These are phyloP conservation scores for Sapajus apella DNA, from an alignment of 2,113 vertebrate species.

Conservation along the genomic window DNA sequence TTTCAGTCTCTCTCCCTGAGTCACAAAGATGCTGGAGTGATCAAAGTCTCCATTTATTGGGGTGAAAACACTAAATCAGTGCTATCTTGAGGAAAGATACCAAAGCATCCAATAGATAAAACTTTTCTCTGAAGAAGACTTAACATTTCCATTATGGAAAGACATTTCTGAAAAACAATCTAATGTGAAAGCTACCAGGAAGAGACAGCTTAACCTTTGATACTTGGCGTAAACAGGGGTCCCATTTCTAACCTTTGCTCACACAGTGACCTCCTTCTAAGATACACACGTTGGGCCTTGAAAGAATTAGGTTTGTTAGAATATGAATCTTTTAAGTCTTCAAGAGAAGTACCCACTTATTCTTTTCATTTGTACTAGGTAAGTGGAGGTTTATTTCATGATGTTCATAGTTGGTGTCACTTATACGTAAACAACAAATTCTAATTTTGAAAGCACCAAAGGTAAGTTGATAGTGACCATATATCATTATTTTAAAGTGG, in stretches of 20 bases:
- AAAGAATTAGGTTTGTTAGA: neutral
- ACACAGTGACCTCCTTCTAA: neutral
- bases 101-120: neutral
- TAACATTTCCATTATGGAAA: neutral
- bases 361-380: neutral
- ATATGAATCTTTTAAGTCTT: neutral
- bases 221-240: neutral
- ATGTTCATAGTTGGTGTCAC: neutral
- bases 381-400: neutral
- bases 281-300: neutral
- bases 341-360: neutral
- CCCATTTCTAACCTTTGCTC: neutral
- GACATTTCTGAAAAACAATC: neutral
- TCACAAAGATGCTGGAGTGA: neutral
- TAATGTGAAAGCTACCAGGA: neutral
- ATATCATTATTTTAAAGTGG: neutral
- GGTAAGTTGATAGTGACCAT: neutral
- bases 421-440: neutral
- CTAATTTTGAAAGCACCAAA: constrained; percentile 23
- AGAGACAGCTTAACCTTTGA: neutral
- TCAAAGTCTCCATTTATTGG: neutral
- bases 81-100: neutral
- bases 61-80: neutral
- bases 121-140: neutral
- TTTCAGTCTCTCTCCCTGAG: neutral